These are phyloP conservation scores for Chiroxiphia lanceolata DNA, from an alignment of 2,797 vertebrate species.

Conservation along the genomic window DNA sequence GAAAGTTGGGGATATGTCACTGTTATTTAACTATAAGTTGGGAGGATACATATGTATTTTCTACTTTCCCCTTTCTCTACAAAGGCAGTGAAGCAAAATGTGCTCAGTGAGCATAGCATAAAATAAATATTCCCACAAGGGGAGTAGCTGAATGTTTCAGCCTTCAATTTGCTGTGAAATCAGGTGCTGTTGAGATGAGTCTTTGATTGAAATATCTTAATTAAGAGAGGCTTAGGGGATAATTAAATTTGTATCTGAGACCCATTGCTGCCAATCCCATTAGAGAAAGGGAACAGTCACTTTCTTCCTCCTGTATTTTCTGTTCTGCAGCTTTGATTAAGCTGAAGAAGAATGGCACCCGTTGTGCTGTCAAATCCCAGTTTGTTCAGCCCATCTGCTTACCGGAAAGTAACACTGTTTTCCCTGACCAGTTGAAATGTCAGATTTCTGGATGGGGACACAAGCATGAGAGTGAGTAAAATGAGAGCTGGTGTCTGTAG, in stretches of 20 bases:
- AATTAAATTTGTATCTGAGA: constrained; percentile 56
- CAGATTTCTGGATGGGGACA: constrained; percentile 93
- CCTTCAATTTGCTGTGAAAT: constrained; percentile 53
- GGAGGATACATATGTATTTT: constrained; percentile 42
- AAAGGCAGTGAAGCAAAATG: constrained; percentile 51
- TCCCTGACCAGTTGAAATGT: constrained; percentile 83
- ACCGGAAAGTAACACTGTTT: constrained; percentile 77
- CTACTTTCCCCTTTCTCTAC: neutral
- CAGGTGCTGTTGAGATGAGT: constrained; percentile 50
- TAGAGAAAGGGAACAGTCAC: constrained; percentile 33
- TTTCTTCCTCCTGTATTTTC: constrained; percentile 3
- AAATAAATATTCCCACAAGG: constrained; percentile 61
- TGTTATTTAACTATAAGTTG: constrained; percentile 53
- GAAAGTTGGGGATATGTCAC: constrained; percentile 35
- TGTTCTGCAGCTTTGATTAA: constrained; percentile 84
- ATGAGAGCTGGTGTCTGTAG: neutral
- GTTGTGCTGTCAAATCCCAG: constrained; percentile 83
- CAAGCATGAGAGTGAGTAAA: constrained; percentile 84
- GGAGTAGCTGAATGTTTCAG: constrained; percentile 51
- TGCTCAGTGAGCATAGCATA: constrained; percentile 33
- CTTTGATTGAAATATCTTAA: constrained; percentile 48
- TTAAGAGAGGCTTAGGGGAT: constrained; percentile 58
- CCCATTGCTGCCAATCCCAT: constrained; percentile 40
- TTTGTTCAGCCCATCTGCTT: constrained; percentile 93
- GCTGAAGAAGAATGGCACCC: constrained; percentile 86